Base-by-base conservation (phyloP, 2,113 vertebrate species). In the Cervus canadensis region DNA sequence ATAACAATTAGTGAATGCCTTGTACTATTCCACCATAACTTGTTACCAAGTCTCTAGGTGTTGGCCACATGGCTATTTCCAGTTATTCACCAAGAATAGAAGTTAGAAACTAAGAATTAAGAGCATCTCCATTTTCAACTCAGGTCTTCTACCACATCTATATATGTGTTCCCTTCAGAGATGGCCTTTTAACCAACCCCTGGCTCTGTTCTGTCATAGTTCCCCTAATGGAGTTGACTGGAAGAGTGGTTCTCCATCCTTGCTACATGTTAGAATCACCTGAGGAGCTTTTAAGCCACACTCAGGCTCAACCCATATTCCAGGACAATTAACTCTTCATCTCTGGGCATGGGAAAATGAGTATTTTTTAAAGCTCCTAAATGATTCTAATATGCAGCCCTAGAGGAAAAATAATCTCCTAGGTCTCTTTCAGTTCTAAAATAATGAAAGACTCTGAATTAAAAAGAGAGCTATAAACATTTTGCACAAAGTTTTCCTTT, bases 401-500 rank as follows among this genome's bases (percentile, higher is more conserved):
- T 71, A 76, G 76, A 90, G 45, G 6, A 91, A 81, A 83, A 79
- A 57, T 33, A 52, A 57, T 36, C 57, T 89, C 54, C 93, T 78
- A 84, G 30, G 45, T 62, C 57, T 91, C 50, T 57, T 91, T 83
- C 28, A 48, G 11, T 93, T 93, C 45, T 28, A 96, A 96, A 94
- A 64, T 81, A 59, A 95, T 81, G 50, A 94, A 81, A 86, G n/a
- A 23, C 67, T 91, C 79, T 67, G 40, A 82, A 92, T 85, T 95
- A 59, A 62, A 82, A 95, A 93, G 83, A 94, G 48, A 89, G 59
- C 48, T 79, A 87, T 84, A 81, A 78, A 85, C 88, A 79, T 54
- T 81, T 94, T 95, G 26, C 45, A 86, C 78, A 94, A 87, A 84
- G 26, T 62, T 87, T 96, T 91, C 79, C 52, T 95, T 86, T 93